phyloP scores from a whole-genome alignment of 2,888 invertebrate species.

The Oeneis ivallda region DNA sequence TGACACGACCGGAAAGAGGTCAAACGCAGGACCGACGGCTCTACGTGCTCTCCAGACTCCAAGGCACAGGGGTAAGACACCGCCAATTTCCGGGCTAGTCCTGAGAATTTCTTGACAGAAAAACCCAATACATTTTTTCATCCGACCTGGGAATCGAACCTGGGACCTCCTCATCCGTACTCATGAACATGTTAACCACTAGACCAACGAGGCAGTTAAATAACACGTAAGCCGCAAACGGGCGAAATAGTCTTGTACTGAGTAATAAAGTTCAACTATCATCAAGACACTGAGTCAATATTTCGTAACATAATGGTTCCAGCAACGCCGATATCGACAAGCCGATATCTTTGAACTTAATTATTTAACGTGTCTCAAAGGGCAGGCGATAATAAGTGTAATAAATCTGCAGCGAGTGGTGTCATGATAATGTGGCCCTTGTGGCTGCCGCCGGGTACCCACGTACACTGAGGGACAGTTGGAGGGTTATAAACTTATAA shows the following conservation, averaged over 20 bases:
- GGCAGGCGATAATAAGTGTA: conserved; percentile 45
- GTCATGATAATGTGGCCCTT: conserved; percentile 48
- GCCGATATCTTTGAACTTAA: conserved; percentile 43
- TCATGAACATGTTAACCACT: too few relatives aligned
- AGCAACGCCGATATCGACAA: conserved; percentile 36
- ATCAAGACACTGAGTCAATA: conserved; percentile 25
- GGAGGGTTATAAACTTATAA: conserved; percentile 30
- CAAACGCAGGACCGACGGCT: too few relatives aligned
- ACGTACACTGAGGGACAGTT: conserved; percentile 25
- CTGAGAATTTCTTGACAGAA: too few relatives aligned
- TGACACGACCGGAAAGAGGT: too few relatives aligned
- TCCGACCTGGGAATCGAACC: too few relatives aligned
- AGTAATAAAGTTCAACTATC: conserved; percentile 20
- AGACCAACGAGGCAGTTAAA: too few relatives aligned
- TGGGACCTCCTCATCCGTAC: too few relatives aligned
- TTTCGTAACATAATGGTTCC: conserved; percentile 36
- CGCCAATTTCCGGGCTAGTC: too few relatives aligned
- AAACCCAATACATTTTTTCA: too few relatives aligned
- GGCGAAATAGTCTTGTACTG: neutral
- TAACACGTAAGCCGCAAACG: too few relatives aligned
- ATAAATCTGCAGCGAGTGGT: conserved; percentile 49
- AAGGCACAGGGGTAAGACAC: too few relatives aligned
- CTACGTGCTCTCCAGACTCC: too few relatives aligned
- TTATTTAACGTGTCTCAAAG: conserved; percentile 49
- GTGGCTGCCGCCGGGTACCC: conserved; percentile 39